Conservation (phyloP, 1,140 invertebrate species). For the Archivesica marissinica region DNA sequence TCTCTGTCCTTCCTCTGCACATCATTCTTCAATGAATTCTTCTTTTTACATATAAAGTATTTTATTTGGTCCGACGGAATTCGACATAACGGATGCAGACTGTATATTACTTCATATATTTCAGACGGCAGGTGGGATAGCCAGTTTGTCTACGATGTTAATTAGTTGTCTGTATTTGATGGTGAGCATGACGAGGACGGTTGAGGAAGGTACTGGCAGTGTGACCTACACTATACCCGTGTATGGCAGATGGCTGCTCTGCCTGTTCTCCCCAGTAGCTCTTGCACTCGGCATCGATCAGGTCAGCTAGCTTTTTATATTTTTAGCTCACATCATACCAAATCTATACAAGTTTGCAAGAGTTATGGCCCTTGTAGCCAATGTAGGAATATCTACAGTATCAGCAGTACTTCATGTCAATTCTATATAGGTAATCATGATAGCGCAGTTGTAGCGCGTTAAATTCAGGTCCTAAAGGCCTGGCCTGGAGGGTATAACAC, state of each 20-base stretch:
- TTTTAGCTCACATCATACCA: too few species aligned
- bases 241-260: constrained; percentile 90
- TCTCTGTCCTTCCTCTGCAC: not conserved
- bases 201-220: constrained; percentile 50
- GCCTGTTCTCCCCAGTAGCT: constrained; percentile 91
- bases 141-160: constrained; percentile 90
- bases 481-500: too few species aligned
- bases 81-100: too few species aligned
- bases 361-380: too few species aligned
- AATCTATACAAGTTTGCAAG: too few species aligned
- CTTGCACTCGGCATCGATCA: constrained; percentile 94
- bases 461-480: too few species aligned
- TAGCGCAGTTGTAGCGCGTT: too few species aligned
- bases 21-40: not conserved
- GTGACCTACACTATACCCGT: constrained; percentile 67
- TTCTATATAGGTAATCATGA: too few species aligned
- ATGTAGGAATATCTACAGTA: too few species aligned
- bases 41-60: too few species aligned
- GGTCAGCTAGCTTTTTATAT: constrained; percentile 86
- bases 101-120: not conserved
- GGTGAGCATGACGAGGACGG: constrained; percentile 75
- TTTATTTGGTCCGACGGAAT: too few species aligned
- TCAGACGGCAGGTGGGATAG: constrained; percentile 91
- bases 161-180: constrained; percentile 89
- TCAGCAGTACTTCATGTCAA: too few species aligned